These are phyloP conservation scores for Crossocerus cetratus DNA, from an alignment of 2,888 invertebrate genomes.

Conservation along the genomic window DNA sequence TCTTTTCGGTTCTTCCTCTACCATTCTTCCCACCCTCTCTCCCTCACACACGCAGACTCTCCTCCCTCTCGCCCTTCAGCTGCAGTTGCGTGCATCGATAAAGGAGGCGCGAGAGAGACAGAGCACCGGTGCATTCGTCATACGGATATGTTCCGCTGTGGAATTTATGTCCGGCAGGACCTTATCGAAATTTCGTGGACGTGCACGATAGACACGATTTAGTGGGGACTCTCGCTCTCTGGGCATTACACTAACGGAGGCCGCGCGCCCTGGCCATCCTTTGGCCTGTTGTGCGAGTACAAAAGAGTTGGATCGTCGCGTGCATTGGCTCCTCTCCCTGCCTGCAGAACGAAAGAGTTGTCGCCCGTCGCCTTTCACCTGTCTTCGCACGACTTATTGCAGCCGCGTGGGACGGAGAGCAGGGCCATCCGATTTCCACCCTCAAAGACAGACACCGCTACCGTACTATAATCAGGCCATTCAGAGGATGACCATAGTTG, in stretches of 20 bases:
- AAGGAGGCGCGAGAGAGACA: conserved; percentile 38
- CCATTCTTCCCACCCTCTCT: too few relatives aligned
- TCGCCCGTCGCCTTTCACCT: not conserved
- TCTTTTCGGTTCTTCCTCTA: not conserved
- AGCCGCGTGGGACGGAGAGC: too few relatives aligned
- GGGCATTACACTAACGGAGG: conserved; percentile 29
- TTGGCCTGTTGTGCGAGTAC: conserved; percentile 8
- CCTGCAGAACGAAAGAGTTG: not conserved
- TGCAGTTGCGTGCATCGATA: conserved; percentile 61
- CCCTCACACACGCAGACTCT: too few relatives aligned
- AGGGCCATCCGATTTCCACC: too few relatives aligned
- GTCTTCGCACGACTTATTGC: too few relatives aligned
- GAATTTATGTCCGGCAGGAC: conserved; percentile 38
- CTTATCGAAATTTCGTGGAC: conserved; percentile 54
- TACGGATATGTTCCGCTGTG: conserved; percentile 46
- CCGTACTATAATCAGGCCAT: too few relatives aligned
- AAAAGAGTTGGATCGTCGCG: conserved; percentile 23
- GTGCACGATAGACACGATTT: conserved; percentile 50
- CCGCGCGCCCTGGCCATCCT: not conserved
- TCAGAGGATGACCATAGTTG: too few relatives aligned
- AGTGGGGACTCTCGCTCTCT: conserved; percentile 26
- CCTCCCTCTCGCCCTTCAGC: conserved; percentile 4
- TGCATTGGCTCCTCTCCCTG: conserved; percentile 9
- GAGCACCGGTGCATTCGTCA: conserved; percentile 55
- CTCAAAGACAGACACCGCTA: too few relatives aligned